These are phyloP conservation scores for Drosophila paucipuncta DNA, from an alignment of 2,888 invertebrate genomes.

Conservation along the genomic window DNA sequence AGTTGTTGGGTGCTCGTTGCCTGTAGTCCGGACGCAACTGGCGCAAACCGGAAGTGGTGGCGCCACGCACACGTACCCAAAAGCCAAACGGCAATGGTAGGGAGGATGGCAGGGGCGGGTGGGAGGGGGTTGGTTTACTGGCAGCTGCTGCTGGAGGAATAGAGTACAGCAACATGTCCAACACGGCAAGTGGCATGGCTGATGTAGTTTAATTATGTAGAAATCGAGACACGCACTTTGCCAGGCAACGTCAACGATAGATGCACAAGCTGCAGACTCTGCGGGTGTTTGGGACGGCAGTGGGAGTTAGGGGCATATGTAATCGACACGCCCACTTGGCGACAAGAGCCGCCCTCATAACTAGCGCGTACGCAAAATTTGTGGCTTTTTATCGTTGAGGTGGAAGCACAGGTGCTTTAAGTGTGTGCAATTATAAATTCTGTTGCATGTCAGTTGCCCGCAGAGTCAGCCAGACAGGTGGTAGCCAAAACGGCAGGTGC, in stretches of 20 bases:
- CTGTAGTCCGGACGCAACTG: slow-evolving; percentile 45
- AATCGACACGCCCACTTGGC: slow-evolving; percentile 70
- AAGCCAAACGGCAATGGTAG: slow-evolving; percentile 5
- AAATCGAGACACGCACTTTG: slow-evolving; percentile 80
- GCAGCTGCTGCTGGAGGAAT: slow-evolving; percentile 15
- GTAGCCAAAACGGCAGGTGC: slow-evolving; percentile 53
- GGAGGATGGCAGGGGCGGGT: too few species aligned
- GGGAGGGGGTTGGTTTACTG: background rate
- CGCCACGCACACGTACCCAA: slow-evolving; percentile 46
- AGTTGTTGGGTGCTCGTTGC: slow-evolving; percentile 53
- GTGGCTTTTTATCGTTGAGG: slow-evolving; percentile 45
- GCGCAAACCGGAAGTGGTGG: slow-evolving; percentile 74
- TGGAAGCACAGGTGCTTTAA: slow-evolving; percentile 23
- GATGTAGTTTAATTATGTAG: slow-evolving; percentile 78
- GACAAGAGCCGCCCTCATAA: slow-evolving; percentile 53
- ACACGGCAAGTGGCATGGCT: slow-evolving; percentile 38
- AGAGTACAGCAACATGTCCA: slow-evolving; percentile 27
- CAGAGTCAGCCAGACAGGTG: slow-evolving; percentile 19
- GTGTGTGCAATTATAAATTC: slow-evolving; percentile 70
- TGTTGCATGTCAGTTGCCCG: slow-evolving; percentile 69
- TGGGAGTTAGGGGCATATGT: background rate
- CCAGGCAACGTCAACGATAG: slow-evolving; percentile 54
- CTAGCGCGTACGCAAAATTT: slow-evolving; percentile 57
- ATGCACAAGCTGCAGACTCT: slow-evolving; percentile 34
- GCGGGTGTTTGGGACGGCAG: background rate